Evolutionary conservation across 2,888 invertebrate species (phyloP), one percentile per base, ranked within the genome.

Genomic region (Eristalinus sepulchralis): DNA sequence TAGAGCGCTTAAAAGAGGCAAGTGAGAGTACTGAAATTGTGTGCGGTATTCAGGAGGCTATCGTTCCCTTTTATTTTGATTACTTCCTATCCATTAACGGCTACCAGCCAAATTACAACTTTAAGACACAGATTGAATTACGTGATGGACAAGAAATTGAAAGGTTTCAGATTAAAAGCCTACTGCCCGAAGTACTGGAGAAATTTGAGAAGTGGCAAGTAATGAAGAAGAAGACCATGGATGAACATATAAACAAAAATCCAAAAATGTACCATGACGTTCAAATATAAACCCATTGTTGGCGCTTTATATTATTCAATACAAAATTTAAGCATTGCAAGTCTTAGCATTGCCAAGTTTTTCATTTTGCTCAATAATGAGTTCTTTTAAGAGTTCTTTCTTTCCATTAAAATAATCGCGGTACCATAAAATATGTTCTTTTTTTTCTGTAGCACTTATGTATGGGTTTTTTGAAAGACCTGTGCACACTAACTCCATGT

Each of bases 391-490:
- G 70, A 97, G 90, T 72, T 95, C 94, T 89, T 95, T 95, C 91
- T 98, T 98, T 0, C 95, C 94, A 84, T 95, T 95, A 91, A 99
- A 99, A 91, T 98, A 99, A 72, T 97, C 95, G 88, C 95, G 95
- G 91, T 96, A 99, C 99, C 99, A 99, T 84, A 95, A 92, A 60
- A 99, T 96, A 90, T 98, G 98, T 11, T 96, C 97, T 88, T 94
- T 94, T 91, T 99, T 99, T 89, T 98, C 97, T 88, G 95, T 92
- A 0, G 96, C 97, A 0, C 97, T 97, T 89, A 99, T 94, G 92
- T 97, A 97, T 0, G 98, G 96, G 93, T 99, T 99, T 92, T 98
- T 98, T 0, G 98, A 98, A 0, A 99, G 94, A 5, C 99, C 99
- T 0, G 96, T 95, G 89, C 97, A 96, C 0, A 99, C 98, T 6